phyloP scores from a whole-genome alignment of 2,113 vertebrate genomes.

The Smithornis capensis region DNA sequence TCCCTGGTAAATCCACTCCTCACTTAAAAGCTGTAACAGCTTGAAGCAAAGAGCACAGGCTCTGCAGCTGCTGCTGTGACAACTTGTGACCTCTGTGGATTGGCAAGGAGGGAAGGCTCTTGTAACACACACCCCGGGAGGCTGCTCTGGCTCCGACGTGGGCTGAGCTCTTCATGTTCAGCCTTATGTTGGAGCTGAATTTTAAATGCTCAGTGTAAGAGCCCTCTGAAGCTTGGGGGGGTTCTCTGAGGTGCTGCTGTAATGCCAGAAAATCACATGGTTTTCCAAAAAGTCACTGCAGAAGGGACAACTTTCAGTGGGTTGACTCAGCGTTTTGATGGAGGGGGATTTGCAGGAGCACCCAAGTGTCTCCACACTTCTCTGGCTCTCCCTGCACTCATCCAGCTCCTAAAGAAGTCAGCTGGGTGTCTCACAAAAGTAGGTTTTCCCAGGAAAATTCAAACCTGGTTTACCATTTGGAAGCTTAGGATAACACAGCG shows the following conservation, averaged over 20 bases:
- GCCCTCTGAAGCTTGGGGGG: not conserved
- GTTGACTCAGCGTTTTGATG: not conserved
- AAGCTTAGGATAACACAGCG: not conserved
- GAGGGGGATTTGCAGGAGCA: not conserved
- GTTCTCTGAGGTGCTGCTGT: not conserved
- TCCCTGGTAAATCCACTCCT: constrained; percentile 33
- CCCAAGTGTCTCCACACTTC: not conserved
- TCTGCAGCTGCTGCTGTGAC: constrained; percentile 55
- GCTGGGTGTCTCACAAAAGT: not conserved
- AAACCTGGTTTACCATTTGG: not conserved
- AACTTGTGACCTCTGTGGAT: constrained; percentile 36
- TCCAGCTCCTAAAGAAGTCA: not conserved
- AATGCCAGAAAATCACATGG: not conserved
- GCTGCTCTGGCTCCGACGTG: not conserved
- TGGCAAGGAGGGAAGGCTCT: constrained; percentile 35
- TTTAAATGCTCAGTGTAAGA: not conserved
- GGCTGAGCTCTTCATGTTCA: not conserved
- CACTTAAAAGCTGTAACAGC: constrained; percentile 62
- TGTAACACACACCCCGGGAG: not conserved
- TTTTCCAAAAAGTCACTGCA: not conserved
- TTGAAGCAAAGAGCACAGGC: constrained; percentile 22
- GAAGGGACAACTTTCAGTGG: not conserved
- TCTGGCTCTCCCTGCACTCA: not conserved
- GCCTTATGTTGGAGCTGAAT: not conserved
- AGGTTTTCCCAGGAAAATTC: not conserved